Percentiles rank a stretch among this genome's conserved stretches.
Conservation (phyloP, 1,140 invertebrate genomes). For the Batillaria attramentaria region DNA sequence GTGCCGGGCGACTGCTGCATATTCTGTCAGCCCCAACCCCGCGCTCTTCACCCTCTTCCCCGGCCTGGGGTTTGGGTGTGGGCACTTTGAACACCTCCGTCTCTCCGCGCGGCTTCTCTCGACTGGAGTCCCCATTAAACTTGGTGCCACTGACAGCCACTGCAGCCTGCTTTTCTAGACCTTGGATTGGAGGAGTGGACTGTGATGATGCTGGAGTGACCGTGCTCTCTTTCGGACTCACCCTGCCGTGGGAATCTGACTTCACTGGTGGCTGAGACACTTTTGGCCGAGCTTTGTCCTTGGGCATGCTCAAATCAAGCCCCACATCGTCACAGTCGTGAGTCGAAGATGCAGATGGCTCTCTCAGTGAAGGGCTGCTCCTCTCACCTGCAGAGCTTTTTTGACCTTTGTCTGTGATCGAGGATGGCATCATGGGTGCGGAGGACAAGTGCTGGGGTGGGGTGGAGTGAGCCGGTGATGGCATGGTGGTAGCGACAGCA, state of each 20-base stretch:
- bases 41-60: conserved; percentile 8
- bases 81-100: conserved; percentile 51
- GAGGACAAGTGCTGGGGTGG: not conserved
- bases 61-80: conserved; percentile 38
- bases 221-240: conserved; percentile 26
- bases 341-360: no score
- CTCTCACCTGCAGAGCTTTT: conserved; percentile 11
- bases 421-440: not conserved
- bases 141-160: conserved; percentile 19
- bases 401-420: conserved; percentile 7
- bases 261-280: not conserved
- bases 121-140: conserved; percentile 38
- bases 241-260: conserved; percentile 1
- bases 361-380: not conserved
- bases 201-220: not conserved
- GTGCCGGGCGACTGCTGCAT: conserved; percentile 20
- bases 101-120: conserved; percentile 30
- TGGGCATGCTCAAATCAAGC: conserved; percentile 31
- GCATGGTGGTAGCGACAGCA: not conserved
- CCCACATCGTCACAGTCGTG: conserved; percentile 2
- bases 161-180: not conserved
- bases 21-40: conserved; percentile 20
- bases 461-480: conserved; percentile 11
- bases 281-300: conserved; percentile 6
- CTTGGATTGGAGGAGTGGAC: not conserved